Percentiles rank a stretch among this genome's conserved stretches.
Conservation (phyloP, 2,888 invertebrate species). For the Drosophila falleni region DNA sequence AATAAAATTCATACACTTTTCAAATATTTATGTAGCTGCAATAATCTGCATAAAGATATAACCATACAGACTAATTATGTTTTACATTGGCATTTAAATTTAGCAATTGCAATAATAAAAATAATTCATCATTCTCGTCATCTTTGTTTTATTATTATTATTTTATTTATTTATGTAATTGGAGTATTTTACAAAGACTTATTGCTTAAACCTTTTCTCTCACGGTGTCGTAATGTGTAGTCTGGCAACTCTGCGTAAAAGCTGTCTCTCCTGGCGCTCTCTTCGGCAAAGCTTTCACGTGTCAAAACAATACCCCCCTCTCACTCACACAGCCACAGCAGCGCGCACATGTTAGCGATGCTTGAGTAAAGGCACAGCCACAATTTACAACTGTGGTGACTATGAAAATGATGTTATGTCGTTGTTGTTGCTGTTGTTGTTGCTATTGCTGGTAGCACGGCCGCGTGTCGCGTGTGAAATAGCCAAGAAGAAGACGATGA, state of each 20-base stretch:
- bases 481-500: constrained; percentile 34
- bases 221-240: background rate
- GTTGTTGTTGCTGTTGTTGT: constrained; percentile 36
- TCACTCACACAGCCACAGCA: constrained; percentile 27
- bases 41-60: too few species aligned
- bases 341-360: constrained; percentile 63
- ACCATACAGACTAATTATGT: too few species aligned
- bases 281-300: constrained; percentile 54
- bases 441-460: constrained; percentile 36
- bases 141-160: too few species aligned
- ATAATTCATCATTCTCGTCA: too few species aligned
- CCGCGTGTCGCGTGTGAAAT: constrained; percentile 49
- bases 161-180: too few species aligned
- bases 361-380: constrained; percentile 36
- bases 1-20: background rate
- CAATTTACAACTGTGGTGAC: constrained; percentile 77
- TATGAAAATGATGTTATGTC: constrained; percentile 44
- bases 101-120: too few species aligned
- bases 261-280: constrained; percentile 33
- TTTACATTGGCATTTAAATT: too few species aligned
- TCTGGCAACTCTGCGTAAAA: constrained; percentile 47
- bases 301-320: constrained; percentile 64
- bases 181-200: too few species aligned
- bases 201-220: background rate
- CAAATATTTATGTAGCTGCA: background rate